Conservation (phyloP, 2,888 invertebrate genomes). For the Arrhopalites spinosus region DNA sequence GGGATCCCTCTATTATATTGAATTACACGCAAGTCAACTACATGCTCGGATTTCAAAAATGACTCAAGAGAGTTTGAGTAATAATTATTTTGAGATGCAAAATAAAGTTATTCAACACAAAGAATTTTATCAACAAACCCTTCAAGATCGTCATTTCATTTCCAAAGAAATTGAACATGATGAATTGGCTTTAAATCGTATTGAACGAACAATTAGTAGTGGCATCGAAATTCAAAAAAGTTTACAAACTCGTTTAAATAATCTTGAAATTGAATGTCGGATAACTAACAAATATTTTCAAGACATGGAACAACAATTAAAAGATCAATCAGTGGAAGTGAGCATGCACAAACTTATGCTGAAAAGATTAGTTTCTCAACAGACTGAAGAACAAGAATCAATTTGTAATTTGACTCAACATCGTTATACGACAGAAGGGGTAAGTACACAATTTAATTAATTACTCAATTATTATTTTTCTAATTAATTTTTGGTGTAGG, state of each 20-base stretch:
- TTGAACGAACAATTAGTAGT: background rate
- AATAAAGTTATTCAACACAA: background rate
- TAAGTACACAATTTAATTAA: background rate
- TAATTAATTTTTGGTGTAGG: background rate
- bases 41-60: background rate
- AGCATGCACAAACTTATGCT: conserved; percentile 4
- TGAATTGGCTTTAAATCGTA: background rate
- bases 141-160: background rate
- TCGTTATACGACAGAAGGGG: background rate
- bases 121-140: background rate
- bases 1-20: background rate
- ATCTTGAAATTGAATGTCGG: background rate
- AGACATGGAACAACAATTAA: background rate
- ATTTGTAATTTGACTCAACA: background rate
- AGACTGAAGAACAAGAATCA: background rate
- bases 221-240: background rate
- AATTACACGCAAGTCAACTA: background rate
- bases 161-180: conserved; percentile 7
- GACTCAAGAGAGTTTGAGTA: background rate
- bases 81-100: background rate
- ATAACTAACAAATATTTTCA: background rate
- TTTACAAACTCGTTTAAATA: background rate
- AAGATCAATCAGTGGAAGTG: background rate
- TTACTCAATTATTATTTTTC: no score
- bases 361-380: background rate